Conservation (phyloP, 2,797 vertebrate species). For the Coreius guichenoti region DNA sequence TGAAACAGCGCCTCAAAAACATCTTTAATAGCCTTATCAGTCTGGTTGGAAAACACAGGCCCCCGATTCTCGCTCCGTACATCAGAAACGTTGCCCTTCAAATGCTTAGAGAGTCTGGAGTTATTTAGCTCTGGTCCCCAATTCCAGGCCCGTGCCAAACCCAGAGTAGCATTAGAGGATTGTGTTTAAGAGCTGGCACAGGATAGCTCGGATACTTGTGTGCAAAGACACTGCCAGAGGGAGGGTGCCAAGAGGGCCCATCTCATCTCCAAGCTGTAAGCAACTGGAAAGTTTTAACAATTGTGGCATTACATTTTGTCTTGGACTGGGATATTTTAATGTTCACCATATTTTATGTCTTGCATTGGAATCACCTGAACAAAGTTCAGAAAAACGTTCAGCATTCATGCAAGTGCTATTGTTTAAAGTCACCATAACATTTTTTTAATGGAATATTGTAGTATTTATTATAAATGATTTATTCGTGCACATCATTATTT, state of each 20-base stretch:
- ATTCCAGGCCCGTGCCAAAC: constrained; percentile 68
- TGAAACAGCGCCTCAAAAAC: constrained; percentile 60
- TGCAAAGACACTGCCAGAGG: constrained; percentile 63
- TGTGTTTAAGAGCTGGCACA: constrained; percentile 69
- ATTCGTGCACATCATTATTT: neutral
- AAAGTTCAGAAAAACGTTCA: neutral
- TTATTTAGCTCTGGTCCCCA: constrained; percentile 72
- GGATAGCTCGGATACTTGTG: constrained; percentile 67
- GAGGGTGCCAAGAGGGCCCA: constrained; percentile 61
- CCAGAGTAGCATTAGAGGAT: constrained; percentile 64
- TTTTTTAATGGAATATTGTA: neutral
- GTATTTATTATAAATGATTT: neutral
- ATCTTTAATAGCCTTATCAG: constrained; percentile 71
- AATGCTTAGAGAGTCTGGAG: constrained; percentile 73
- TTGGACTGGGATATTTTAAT: constrained; percentile 20
- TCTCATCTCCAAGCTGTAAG: constrained; percentile 61
- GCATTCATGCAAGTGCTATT: neutral
- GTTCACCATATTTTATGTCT: constrained; percentile 18
- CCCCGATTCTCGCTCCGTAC: constrained; percentile 62
- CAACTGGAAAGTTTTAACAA: constrained; percentile 60
- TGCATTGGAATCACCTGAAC: constrained; percentile 18
- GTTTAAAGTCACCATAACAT: neutral
- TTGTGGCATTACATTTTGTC: constrained; percentile 43
- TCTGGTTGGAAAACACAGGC: constrained; percentile 64
- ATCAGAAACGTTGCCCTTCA: constrained; percentile 72